These are phyloP conservation scores for Pseudorasbora parva DNA, from an alignment of 2,113 vertebrate genomes.

Conservation along the genomic window DNA sequence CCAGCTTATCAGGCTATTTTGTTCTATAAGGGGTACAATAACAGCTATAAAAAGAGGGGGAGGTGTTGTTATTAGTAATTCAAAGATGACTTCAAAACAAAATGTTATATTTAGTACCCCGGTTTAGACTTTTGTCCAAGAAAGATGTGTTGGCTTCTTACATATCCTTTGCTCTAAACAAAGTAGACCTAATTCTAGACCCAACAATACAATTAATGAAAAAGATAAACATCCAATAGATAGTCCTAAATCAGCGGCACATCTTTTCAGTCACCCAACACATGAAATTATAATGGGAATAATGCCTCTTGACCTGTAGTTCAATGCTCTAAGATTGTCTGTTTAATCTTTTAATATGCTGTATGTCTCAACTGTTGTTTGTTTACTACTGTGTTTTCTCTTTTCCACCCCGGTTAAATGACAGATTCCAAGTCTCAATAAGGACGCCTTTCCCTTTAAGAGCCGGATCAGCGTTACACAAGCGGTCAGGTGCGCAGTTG, in stretches of 20 bases:
- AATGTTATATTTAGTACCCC: not conserved
- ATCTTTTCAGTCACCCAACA: not conserved
- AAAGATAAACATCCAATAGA: not conserved
- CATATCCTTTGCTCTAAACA: not conserved
- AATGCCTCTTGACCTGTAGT: not conserved
- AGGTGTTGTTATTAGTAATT: not conserved
- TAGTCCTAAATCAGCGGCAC: not conserved
- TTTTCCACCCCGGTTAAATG: not conserved
- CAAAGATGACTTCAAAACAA: not conserved
- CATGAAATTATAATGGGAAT: not conserved
- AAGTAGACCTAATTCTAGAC: not conserved
- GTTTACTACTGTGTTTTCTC: not conserved
- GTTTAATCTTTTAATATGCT: not conserved
- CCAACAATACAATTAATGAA: not conserved
- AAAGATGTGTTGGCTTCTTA: not conserved
- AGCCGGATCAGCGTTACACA: slow-evolving; percentile 49
- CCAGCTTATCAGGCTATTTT: not conserved
- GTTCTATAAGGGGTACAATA: too few species aligned
- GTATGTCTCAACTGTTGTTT: not conserved
- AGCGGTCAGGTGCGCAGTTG: slow-evolving; percentile 48
- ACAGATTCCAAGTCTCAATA: not conserved
- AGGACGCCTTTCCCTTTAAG: slow-evolving; percentile 51
- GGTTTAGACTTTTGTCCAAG: not conserved
- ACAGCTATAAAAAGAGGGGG: too few species aligned
- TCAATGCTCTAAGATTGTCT: not conserved